A percentile compares a stretch with the other conserved stretches of the same genome.
Conservation (phyloP, 2,888 invertebrate genomes). For the Strigamia maritima region DNA sequence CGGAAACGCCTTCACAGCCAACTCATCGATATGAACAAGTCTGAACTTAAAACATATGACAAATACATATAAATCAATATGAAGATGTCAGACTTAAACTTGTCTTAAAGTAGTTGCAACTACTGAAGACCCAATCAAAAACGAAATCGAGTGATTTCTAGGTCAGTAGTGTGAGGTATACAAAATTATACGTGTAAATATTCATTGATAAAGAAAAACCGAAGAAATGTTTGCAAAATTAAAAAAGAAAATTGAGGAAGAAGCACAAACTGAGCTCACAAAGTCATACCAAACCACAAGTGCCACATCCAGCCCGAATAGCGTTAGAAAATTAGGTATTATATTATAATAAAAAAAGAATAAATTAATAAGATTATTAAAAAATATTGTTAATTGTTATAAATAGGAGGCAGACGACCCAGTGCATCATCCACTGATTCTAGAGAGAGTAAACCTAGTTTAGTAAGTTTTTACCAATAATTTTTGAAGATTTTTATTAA, state of each 20-base stretch:
- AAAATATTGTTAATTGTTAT: not conserved
- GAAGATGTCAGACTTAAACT: not conserved
- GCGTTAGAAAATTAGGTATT: not conserved
- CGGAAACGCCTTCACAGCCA: not conserved
- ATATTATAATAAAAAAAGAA: not conserved
- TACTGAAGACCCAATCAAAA: not conserved
- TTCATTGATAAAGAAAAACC: conserved; percentile 41
- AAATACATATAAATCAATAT: not conserved
- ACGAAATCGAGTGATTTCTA: not conserved
- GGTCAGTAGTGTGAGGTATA: not conserved
- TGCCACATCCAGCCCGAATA: not conserved
- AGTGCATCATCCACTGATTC: not conserved
- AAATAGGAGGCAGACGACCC: conserved; percentile 39
- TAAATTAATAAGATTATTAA: no score
- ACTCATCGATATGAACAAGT: not conserved
- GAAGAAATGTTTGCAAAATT: conserved; percentile 74
- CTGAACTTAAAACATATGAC: not conserved
- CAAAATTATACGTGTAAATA: not conserved
- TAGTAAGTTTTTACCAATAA: not conserved
- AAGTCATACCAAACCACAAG: conserved; percentile 67
- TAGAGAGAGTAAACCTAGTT: not conserved
- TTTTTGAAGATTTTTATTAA: not conserved
- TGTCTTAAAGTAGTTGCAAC: not conserved
- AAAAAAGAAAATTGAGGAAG: conserved; percentile 84
- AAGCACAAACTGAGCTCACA: conserved; percentile 57